Evolutionary conservation across 2,888 invertebrate genomes (phyloP), one percentile per base, ranked within the genome.

Genomic region (Ormyrus nitidulus): DNA sequence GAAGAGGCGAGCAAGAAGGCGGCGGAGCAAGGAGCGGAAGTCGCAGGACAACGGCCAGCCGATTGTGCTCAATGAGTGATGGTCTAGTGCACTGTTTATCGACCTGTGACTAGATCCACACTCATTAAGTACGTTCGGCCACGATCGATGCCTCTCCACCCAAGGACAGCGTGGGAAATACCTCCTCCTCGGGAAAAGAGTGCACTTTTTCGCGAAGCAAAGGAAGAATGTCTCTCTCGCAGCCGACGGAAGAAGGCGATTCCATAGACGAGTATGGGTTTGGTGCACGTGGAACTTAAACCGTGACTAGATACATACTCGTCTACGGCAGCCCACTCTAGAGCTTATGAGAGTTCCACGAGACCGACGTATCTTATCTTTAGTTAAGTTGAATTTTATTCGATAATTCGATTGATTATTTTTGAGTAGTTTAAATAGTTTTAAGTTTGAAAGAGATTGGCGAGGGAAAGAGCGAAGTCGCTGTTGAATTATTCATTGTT

Each of bases 301-400:
- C 34, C 34, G 94, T 95, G 95, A 95, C 95, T 95, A 95, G 95
- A 95, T 95, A 95, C 95, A 95, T 95, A 95, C 95, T 95, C 95
- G 95, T 95, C 95, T 95, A 94, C 94, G 93, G 93, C 93, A 93
- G 89, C 89, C 83, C 84, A 83, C 85, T 85, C 81, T 84, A 80
- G 83, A 83, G 82, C 75, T 49, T 49, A 56, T n/a, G 56, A 56
- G 65, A 79, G 13, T 5, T 58, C 6, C 2, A 3, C 3, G 34
- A 4, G 34, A 34, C 34, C 51, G 46, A 5, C 19, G 34, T 10
- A 58, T 70, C n/a, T 66, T 59, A 34, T 34, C n/a, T 51, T 11
- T 53, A 2, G 49, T 34, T 7, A 34, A 34, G 34, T 34, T 34
- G 34, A 34, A 34, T 4, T 34, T 34, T 34, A 34, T 34, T 34